Conservation (phyloP, 2,113 vertebrate genomes). For the Semnornis frantzii region DNA sequence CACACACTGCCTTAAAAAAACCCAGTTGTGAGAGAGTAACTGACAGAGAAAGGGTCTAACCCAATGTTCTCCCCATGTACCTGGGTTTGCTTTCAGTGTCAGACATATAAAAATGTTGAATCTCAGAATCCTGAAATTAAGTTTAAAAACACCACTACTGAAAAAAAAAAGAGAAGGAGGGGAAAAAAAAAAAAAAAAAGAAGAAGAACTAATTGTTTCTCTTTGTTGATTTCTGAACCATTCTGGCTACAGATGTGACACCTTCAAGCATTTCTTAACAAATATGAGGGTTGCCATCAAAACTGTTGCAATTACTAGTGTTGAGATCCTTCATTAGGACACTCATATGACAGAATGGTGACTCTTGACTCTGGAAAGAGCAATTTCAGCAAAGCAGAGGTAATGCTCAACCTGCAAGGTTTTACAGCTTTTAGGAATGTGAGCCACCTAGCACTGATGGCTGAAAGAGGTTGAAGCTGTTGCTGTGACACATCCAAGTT, state of each 20-base stretch:
- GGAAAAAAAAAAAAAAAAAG: too few species aligned
- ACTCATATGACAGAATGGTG: too few species aligned
- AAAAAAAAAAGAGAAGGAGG: too few species aligned
- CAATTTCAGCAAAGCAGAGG: too few species aligned
- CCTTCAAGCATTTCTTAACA: not conserved
- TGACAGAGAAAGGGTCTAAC: not conserved
- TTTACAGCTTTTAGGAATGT: too few species aligned
- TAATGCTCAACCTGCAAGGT: too few species aligned
- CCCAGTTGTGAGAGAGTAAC: not conserved
- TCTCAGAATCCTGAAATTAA: not conserved
- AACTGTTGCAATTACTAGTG: not conserved
- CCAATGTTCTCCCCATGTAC: not conserved
- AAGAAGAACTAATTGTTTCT: not conserved
- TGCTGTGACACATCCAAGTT: not conserved
- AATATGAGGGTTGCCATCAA: not conserved
- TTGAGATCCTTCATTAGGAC: too few species aligned
- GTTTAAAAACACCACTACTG: not conserved
- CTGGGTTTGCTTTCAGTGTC: not conserved
- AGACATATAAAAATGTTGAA: not conserved
- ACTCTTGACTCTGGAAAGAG: too few species aligned
- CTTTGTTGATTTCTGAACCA: not conserved
- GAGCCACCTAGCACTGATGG: too few species aligned
- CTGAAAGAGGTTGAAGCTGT: too few species aligned
- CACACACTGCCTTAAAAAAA: not conserved
- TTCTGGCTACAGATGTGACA: not conserved